Evolutionary conservation across 2,888 invertebrate genomes (phyloP), one percentile per base, ranked within the genome.

Genomic region (Schrankia costaestrigalis): DNA sequence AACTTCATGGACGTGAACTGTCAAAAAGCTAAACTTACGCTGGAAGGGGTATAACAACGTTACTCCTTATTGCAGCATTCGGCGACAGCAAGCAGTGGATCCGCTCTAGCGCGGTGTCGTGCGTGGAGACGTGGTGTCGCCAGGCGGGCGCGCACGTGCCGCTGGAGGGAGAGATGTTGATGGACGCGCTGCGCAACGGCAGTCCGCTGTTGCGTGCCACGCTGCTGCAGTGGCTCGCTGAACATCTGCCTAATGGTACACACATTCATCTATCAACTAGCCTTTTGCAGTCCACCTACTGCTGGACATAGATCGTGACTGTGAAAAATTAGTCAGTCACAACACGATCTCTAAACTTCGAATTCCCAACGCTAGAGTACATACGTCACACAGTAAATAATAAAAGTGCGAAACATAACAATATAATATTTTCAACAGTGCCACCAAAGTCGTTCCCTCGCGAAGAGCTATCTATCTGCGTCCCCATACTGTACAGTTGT

Each of bases 121-220:
- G 96, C 55, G 93, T 97, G 24, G 95, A 95, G 63, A 89, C 93
- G 2, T 97, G 96, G 93, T 93, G 94, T 23, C 94, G 94, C 31
- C 92, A 94, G 56, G 94, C 94, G 36, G 94, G 95, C 0, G 42
- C 76, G 1, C 91, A 92, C 52, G 93, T 93, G 43, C 94, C 97
- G 40, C 53, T 89, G 6, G 97, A 97, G 35, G 93, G 93, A 1
- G 97, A 98, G 88, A 95, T 97, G 90, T 90, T 98, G 44, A 90
- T 91, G 8, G 97, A 97, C 79, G 95, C 95, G 1, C 85, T 98
- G 3, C 95, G 94, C 71, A 80, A 91, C 0, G 97, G 97, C 35
- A 95, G 96, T 24, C 97, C 97, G 0, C 90, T 92, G 23, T 88
- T 97, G 0, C 89, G 96, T 35, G 90, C 92, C 1, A 95, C 97